Evolutionary conservation across 2,888 invertebrate genomes (phyloP), one percentile per base, ranked within the genome.

Genomic region (Salticus scenicus): DNA sequence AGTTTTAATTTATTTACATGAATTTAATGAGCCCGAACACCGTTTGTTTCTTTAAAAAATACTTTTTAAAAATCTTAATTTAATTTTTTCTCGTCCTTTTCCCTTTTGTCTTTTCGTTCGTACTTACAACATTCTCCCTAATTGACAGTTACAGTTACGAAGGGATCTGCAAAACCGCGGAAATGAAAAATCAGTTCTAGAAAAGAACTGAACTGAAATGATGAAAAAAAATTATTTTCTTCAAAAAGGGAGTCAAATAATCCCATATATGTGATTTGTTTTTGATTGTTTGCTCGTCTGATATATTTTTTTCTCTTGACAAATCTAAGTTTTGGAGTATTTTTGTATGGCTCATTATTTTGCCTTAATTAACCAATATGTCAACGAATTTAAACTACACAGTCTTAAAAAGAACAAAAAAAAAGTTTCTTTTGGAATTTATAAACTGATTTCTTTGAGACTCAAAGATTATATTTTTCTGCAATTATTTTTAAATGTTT

Each of bases 131-230:
- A 33, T 57, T 76, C 72, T 67, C 31, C 76, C 82, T 83, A 83
- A 83, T 83, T 83, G 82, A 83, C 82, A 83, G 82, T 83, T 83
- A 83, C 69, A 83, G 82, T 83, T 83, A 71, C 71, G 75, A 74
- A 51, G 67, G 71, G 82, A 83, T 71, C 67, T 72, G 47, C 51
- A 83, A 83, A 83, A 83, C 82, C 82, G 51, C 82, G 47, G 72
- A 82, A 82, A 82, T 75, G 80, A 80, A 83, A 83, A 83, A 83
- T 83, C 71, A 73, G 73, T 72, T 14, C 33, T 72, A 72, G 37
- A 83, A 83, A 80, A 66, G 76, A 82, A 75, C 24, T 51, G 76
- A 82, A 75, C 24, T 67, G 37, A 51, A 76, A 67, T 51, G 67
- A 72, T 67, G 42, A 7, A 73, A 79, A 72, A 79, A 76, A 72